Evolutionary conservation across 2,797 vertebrate genomes (phyloP).

Genomic region (Rhinogobio ventralis): DNA sequence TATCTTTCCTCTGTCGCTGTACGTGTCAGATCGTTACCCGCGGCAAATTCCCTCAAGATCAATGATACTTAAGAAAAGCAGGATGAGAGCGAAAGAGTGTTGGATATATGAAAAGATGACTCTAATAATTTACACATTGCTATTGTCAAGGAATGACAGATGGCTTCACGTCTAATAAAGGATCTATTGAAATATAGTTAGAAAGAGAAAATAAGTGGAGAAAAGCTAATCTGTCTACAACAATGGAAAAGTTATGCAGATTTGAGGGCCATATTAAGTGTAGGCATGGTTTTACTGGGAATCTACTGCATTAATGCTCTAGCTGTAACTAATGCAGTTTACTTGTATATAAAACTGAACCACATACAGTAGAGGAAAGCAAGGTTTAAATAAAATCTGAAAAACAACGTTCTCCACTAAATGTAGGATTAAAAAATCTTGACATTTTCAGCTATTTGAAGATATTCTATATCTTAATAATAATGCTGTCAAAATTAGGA

Average conservation of each 20-base stretch:
- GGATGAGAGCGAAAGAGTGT: constrained; percentile 21
- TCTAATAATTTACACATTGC: background rate
- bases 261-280: background rate
- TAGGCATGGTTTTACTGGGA: background rate
- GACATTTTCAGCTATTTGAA: background rate
- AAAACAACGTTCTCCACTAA: background rate
- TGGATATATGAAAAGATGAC: constrained; percentile 19
- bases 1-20: constrained; percentile 30
- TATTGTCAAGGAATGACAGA: background rate
- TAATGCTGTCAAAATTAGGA: too few species aligned
- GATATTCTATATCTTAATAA: background rate
- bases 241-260: background rate
- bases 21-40: constrained; percentile 25
- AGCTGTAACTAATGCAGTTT: background rate
- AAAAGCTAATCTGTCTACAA: background rate
- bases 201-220: background rate
- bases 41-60: constrained; percentile 35
- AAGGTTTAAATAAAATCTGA: background rate
- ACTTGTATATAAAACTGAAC: background rate
- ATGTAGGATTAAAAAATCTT: background rate
- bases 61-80: constrained; percentile 18
- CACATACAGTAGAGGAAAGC: background rate
- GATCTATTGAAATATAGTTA: background rate
- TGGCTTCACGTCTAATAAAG: background rate
- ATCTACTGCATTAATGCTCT: too few species aligned